Evolutionary conservation across 2,888 invertebrate genomes (phyloP).

Genomic region (Tenthredo scrophulariae): DNA sequence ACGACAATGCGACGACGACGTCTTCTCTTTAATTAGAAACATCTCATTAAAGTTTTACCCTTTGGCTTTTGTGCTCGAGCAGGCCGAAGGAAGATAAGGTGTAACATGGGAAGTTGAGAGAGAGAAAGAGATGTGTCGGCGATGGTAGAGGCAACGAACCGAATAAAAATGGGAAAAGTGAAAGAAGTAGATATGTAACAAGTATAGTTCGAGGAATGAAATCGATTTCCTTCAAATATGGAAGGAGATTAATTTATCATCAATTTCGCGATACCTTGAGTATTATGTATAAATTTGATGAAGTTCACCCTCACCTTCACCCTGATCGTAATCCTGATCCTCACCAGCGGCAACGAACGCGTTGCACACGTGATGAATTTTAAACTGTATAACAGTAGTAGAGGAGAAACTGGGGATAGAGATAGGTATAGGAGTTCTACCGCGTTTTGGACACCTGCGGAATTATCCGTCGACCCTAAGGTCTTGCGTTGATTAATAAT

Average conservation of each 20-base stretch:
- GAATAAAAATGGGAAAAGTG: not conserved
- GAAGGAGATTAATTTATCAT: not conserved
- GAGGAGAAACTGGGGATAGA: not conserved
- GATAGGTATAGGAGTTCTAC: not conserved
- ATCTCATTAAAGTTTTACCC: conserved; percentile 55
- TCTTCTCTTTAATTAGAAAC: conserved; percentile 54
- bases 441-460: conserved; percentile 27
- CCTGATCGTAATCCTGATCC: not conserved
- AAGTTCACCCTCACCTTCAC: not conserved
- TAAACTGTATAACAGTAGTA: not conserved
- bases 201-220: not conserved
- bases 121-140: conserved; percentile 14
- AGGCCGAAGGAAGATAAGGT: conserved; percentile 52
- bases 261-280: not conserved
- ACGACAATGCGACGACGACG: not conserved
- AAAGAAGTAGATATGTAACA: not conserved
- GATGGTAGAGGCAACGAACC: not conserved
- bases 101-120: not conserved
- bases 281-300: not conserved
- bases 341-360: not conserved
- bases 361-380: conserved; percentile 10
- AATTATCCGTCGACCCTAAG: conserved; percentile 34
- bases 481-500: conserved; percentile 47
- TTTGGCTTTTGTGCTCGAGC: conserved; percentile 47
- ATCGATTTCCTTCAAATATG: not conserved